Conservation (phyloP, 2,113 vertebrate genomes). For the Chlamydotis undulata region DNA sequence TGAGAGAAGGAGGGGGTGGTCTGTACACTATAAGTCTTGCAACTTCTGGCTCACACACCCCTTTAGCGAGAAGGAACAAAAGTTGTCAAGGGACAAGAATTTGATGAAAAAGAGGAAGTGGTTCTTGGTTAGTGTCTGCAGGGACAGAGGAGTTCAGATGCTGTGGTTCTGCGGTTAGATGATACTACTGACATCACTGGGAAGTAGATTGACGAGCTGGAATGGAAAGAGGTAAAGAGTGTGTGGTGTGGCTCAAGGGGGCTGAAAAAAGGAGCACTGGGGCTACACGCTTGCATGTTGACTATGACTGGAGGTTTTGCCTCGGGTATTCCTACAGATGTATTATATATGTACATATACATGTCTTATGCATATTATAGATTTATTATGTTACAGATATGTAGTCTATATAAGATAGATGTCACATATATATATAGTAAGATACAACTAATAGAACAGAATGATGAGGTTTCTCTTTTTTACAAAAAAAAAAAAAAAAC, state of each 20-base stretch:
- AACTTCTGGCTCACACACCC: background rate
- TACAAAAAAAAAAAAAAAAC: background rate
- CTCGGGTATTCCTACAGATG: background rate
- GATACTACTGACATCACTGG: background rate
- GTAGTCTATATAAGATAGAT: background rate
- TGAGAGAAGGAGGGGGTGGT: background rate
- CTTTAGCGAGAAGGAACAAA: background rate
- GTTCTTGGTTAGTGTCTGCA: background rate
- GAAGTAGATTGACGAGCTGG: background rate
- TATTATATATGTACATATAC: too few species aligned
- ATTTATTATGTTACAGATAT: background rate
- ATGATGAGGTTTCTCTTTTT: background rate
- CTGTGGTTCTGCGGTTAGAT: background rate
- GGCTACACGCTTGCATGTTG: accelerated
- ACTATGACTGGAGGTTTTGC: background rate
- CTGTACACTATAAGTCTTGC: background rate
- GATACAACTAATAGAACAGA: background rate
- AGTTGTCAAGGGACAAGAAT: background rate
- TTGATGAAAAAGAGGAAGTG: background rate
- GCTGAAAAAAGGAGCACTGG: background rate
- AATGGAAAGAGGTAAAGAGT: background rate
- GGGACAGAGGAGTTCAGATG: background rate
- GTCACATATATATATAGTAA: background rate
- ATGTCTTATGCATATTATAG: background rate
- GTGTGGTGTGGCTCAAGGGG: background rate